Evolutionary conservation across 2,888 invertebrate genomes (phyloP).

Genomic region (Callyntrura sp.): DNA sequence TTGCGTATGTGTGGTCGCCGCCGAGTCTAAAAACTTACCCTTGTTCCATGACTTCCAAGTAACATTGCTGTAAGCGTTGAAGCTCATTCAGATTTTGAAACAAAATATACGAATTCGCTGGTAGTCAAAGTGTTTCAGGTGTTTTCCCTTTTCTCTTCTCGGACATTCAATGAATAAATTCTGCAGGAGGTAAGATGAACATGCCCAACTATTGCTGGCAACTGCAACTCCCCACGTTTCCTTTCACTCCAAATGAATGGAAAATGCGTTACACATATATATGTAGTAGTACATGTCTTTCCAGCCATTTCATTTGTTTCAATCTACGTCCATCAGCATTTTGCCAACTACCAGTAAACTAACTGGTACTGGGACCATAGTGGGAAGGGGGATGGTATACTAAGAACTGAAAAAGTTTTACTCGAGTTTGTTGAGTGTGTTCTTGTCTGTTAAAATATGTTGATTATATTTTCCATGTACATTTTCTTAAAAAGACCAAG

Average conservation of each 20-base stretch:
- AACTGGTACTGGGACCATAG: not conserved
- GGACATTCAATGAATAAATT: slow-evolving; percentile 28
- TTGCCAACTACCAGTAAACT: not conserved
- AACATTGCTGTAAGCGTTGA: not conserved
- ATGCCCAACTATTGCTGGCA: not conserved
- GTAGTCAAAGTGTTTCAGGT: slow-evolving; percentile 31
- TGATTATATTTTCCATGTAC: slow-evolving; percentile 23
- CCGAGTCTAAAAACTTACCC: not conserved
- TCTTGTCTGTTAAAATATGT: slow-evolving; percentile 18
- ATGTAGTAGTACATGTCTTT: no score
- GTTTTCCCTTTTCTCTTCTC: slow-evolving; percentile 18
- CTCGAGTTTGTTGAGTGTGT: not conserved
- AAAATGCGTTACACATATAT: no score
- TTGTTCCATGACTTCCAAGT: no score
- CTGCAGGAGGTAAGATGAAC: not conserved
- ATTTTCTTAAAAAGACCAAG: slow-evolving; percentile 14
- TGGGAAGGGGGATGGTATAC: no score
- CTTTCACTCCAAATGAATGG: not conserved
- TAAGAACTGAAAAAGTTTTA: not conserved
- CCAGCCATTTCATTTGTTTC: slow-evolving; percentile 38
- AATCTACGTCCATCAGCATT: slow-evolving; percentile 52
- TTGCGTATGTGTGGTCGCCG: not conserved
- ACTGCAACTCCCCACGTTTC: not conserved
- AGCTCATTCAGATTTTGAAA: no score
- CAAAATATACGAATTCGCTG: no score